Evolutionary conservation across 30 jellyfish, hydroid and myxozoan genomes (phyloP).

Genomic region (Pelagia noctiluca): DNA sequence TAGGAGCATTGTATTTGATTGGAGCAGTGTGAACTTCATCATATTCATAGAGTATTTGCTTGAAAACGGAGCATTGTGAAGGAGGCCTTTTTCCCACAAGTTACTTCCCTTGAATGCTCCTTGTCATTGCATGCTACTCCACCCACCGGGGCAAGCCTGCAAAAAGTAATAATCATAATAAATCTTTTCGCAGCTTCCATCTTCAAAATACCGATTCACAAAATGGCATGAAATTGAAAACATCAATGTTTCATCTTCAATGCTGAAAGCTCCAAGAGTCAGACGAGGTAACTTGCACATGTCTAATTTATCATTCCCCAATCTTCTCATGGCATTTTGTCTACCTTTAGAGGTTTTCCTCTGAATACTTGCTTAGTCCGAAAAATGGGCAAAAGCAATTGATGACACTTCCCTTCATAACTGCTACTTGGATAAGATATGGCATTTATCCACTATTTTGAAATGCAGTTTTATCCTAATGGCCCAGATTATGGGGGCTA

Average conservation of each 20-base stretch:
- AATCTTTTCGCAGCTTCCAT: conserved; percentile 68
- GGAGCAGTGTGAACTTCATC: no score
- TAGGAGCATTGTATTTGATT: not conserved
- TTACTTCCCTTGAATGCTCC: not conserved
- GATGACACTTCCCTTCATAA: no score
- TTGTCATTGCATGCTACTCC: not conserved
- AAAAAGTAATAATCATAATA: not conserved
- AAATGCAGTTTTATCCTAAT: no score
- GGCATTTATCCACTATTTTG: no score
- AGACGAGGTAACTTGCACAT: conserved; percentile 83
- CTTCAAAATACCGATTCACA: conserved; percentile 88
- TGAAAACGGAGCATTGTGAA: no score
- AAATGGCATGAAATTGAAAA: conserved; percentile 92
- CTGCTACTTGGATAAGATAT: no score
- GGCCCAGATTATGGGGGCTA: no score
- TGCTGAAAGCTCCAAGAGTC: conserved; percentile 87
- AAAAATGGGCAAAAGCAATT: no score
- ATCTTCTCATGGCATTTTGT: not conserved
- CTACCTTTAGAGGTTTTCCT: no score
- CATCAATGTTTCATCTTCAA: conserved; percentile 71
- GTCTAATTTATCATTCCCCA: not conserved
- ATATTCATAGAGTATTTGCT: no score
- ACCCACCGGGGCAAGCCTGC: not conserved
- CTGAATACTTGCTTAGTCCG: no score
- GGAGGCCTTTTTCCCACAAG: no score